phyloP scores from a whole-genome alignment of 2,888 invertebrate species.

The Limnephilus marmoratus region DNA sequence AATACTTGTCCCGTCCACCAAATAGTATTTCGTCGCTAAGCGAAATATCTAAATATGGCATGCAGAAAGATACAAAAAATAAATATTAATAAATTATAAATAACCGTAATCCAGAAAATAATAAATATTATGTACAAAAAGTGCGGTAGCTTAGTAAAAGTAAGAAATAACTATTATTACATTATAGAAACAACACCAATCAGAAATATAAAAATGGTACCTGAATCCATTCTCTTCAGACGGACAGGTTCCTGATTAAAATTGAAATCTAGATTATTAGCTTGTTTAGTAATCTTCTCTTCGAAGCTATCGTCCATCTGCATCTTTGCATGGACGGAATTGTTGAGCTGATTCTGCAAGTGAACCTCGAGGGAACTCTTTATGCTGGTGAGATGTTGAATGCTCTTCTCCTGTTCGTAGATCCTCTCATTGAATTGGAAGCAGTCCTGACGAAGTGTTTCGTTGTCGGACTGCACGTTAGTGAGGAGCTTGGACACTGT shows the following conservation, averaged over 20 bases:
- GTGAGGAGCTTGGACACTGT: slow-evolving; percentile 30
- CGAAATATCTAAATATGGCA: slow-evolving; percentile 39
- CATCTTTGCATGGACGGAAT: slow-evolving; percentile 4
- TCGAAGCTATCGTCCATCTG: slow-evolving; percentile 47
- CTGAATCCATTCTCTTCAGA: neutral
- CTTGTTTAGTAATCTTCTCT: slow-evolving; percentile 8
- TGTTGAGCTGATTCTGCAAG: slow-evolving; percentile 56
- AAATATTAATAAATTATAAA: slow-evolving; percentile 29
- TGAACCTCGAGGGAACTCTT: slow-evolving; percentile 57
- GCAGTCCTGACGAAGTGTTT: slow-evolving; percentile 43
- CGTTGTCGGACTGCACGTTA: slow-evolving; percentile 36
- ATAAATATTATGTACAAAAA: neutral
- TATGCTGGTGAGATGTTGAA: slow-evolving; percentile 39
- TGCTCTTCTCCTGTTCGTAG: slow-evolving; percentile 53
- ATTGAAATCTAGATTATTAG: slow-evolving; percentile 17
- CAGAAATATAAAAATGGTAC: slow-evolving; percentile 4
- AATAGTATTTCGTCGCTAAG: neutral
- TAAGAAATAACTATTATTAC: neutral
- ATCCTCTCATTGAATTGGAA: slow-evolving; percentile 51
- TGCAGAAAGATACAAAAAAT: slow-evolving; percentile 37
- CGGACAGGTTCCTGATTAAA: slow-evolving; percentile 7
- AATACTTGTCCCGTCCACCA: neutral
- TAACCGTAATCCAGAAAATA: neutral
- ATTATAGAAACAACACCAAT: neutral
- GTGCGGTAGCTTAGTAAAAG: neutral